Evolutionary conservation across 2,888 invertebrate genomes (phyloP), one percentile per base, ranked within the genome.

Genomic region (Neoaliturus tenellus): DNA sequence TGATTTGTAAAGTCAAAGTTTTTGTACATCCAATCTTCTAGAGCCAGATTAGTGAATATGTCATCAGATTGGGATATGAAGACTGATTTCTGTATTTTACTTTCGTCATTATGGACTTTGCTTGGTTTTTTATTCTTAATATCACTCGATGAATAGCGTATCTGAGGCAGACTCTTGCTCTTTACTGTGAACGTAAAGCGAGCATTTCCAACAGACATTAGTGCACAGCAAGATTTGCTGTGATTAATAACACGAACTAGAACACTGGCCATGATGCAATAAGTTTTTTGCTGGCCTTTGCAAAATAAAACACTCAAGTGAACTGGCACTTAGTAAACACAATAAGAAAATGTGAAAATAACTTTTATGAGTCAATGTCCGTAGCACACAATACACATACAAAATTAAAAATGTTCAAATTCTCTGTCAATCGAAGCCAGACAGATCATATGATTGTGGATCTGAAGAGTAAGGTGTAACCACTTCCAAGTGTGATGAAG

Each of bases 21-120:
- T 82, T 94, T 94, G 91, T 98, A 98, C 88, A 99, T 92, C 98
- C 98, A 99, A 90, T 99, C 98, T 91, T 99, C 99, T 83, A 99
- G 91, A 3, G 99, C 99, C 89, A 99, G 91, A 91, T 99, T 99
- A 12, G 96, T 95, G 89, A 94, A 98, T 87, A 99, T 95, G 90
- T 98, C 96, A 85, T 94, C 94, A 0, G 97, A 98, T 90, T 96
- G 96, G 0, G 99, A 99, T 90, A 98, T 96, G 89, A 97, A 97
- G 62, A 98, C 97, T 0, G 96, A 96, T 91, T 97, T 97, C 87
- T 94, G 94, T 88, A 96, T 83, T 78, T 85, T 41, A 62, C 33
- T 28, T 51, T 84, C 84, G 55, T 84, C 62, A 31, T 82, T 84
- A 44, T 82, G 73, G 69, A 75, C 17, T 28, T 62, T 23, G 44